Percentiles rank a stretch among this genome's conserved stretches.
Conservation (phyloP, 30 jellyfish, hydroid and myxozoan species). For the Pelagia noctiluca region DNA sequence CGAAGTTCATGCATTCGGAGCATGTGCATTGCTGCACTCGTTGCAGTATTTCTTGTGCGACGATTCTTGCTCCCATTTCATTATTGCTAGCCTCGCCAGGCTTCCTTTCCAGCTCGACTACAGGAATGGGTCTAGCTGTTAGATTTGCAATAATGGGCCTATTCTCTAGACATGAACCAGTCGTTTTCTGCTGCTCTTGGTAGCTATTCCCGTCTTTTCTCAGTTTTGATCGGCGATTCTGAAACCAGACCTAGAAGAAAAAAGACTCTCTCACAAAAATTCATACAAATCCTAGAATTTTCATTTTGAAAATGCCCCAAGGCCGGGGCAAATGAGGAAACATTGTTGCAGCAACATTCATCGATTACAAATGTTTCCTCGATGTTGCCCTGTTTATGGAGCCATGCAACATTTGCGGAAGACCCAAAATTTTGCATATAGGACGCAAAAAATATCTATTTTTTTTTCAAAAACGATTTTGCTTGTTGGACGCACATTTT, state of each 20-base stretch:
- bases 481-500: no score
- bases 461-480: no score
- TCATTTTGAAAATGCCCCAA: no score
- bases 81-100: background rate
- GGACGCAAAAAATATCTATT: no score
- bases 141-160: background rate
- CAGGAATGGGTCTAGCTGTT: background rate
- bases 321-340: no score
- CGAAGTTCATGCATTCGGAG: constrained; percentile 7
- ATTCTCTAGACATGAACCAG: constrained; percentile 18
- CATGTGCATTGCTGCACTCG: background rate
- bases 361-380: background rate
- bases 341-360: background rate
- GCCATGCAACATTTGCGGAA: background rate
- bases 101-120: background rate
- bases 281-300: background rate
- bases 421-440: background rate
- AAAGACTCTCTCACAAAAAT: background rate
- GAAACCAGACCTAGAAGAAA: constrained; percentile 62
- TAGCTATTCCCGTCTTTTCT: constrained; percentile 57
- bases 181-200: constrained; percentile 12
- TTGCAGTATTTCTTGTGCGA: background rate
- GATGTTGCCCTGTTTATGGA: background rate
- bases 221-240: constrained; percentile 61
- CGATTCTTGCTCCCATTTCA: no score